Conservation (phyloP, 2,113 vertebrate species). For the Calonectris borealis region DNA sequence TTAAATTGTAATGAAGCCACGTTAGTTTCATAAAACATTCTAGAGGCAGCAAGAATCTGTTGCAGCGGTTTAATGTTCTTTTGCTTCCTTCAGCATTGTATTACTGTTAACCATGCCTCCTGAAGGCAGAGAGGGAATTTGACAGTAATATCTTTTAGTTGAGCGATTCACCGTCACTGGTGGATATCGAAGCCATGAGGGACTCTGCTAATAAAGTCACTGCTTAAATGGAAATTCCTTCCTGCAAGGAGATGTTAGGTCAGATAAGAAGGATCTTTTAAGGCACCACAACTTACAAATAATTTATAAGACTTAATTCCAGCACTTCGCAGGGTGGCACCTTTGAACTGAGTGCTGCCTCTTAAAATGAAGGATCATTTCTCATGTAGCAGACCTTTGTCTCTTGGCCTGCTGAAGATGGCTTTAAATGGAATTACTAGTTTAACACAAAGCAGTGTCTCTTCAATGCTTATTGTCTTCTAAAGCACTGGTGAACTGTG, state of each 20-base stretch:
- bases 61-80: not conserved
- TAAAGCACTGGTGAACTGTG: not conserved
- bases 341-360: conserved; percentile 20
- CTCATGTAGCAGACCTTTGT: not conserved
- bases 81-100: not conserved
- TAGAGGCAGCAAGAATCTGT: not conserved
- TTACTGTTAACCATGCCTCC: not conserved
- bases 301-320: conserved; percentile 12
- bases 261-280: conserved; percentile 22
- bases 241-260: not conserved
- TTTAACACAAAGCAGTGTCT: not conserved
- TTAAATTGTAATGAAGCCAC: not conserved
- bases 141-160: not conserved
- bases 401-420: not conserved
- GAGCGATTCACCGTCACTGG: not conserved
- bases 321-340: not conserved
- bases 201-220: not conserved
- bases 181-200: conserved; percentile 14
- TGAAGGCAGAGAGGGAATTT: not conserved
- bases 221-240: conserved; percentile 10
- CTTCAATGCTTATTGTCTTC: not conserved
- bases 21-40: not conserved
- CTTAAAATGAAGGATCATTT: not conserved
- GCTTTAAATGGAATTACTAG: not conserved
- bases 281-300: conserved; percentile 4